Evolutionary conservation across 2,888 invertebrate species (phyloP), one percentile per base, ranked within the genome.

Genomic region (Keiferia lycopersicella): DNA sequence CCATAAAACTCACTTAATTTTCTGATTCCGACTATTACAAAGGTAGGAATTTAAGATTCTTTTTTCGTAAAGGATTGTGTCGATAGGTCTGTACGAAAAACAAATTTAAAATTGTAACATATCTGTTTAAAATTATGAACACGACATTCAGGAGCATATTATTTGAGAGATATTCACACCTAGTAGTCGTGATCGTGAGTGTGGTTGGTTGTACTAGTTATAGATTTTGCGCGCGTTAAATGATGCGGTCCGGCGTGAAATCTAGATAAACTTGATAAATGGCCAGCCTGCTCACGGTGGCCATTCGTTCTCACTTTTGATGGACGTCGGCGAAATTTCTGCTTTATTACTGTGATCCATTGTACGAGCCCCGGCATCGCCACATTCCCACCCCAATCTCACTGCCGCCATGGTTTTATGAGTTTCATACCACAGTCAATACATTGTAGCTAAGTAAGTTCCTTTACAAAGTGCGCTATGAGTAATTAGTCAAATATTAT

Each of bases 191-290:
- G n/a, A n/a, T n/a, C n/a, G n/a, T n/a, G n/a, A 73, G 73, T 73
- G 67, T 78, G 79, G n/a, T n/a, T n/a, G 80, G 80, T 78, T 3
- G 76, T 77, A 73, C 69, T 70, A 73, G 75, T 76, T 81, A 79
- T 80, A 81, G 80, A 79, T 80, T 84, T 82, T 78, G 69, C 73
- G 71, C 69, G 68, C 72, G 70, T 78, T 79, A 82, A 85, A 85
- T 79, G 84, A 83, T 81, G 82, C 78, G 82, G 81, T 79, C 76
- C 80, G 73, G 77, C 73, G 80, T 71, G 75, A 79, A 81, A 85
- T 85, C 84, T 82, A 84, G 85, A 84, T 85, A 85, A 84, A 82
- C 76, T 79, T 85, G 85, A 86, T 86, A 81, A 85, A 86, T 85
- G 84, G 76, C 75, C 76, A 77, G 77, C 73, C 75, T 78, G 75